These are phyloP conservation scores for Trinorchestia longiramus DNA, from an alignment of 1,140 invertebrate species.

Conservation along the genomic window DNA sequence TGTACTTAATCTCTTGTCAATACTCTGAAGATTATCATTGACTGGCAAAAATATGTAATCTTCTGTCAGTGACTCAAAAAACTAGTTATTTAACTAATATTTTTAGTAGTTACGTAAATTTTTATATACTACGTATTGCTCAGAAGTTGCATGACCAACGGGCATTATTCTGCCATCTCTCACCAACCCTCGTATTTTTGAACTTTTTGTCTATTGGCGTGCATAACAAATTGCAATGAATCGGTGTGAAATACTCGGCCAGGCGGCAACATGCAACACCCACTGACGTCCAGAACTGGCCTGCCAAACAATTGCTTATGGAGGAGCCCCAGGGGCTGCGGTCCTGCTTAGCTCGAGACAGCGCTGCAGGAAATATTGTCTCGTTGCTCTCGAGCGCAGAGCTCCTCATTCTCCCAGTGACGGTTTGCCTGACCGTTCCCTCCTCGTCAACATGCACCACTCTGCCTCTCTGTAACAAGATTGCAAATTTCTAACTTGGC, in stretches of 20 bases:
- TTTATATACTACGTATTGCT: too few relatives aligned
- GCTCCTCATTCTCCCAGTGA: neutral
- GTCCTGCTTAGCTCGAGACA: neutral
- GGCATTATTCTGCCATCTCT: neutral
- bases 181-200: neutral
- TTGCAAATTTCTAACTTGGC: neutral
- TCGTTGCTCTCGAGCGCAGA: neutral
- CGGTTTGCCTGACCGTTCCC: neutral
- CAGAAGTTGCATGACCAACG: too few relatives aligned
- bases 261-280: neutral
- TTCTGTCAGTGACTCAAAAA: too few relatives aligned
- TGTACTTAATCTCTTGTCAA: too few relatives aligned
- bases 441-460: neutral
- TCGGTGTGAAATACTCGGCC: too few relatives aligned
- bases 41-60: too few relatives aligned
- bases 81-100: too few relatives aligned
- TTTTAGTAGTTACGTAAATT: too few relatives aligned
- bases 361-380: neutral
- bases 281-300: neutral
- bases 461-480: neutral
- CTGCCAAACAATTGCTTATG: neutral
- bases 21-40: too few relatives aligned
- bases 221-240: neutral
- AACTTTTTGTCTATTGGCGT: neutral
- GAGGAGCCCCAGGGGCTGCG: neutral